A percentile compares a stretch with the other conserved stretches of the same genome.
phyloP scores from a whole-genome alignment of 2,888 invertebrate species.

The Schrankia costaestrigalis region DNA sequence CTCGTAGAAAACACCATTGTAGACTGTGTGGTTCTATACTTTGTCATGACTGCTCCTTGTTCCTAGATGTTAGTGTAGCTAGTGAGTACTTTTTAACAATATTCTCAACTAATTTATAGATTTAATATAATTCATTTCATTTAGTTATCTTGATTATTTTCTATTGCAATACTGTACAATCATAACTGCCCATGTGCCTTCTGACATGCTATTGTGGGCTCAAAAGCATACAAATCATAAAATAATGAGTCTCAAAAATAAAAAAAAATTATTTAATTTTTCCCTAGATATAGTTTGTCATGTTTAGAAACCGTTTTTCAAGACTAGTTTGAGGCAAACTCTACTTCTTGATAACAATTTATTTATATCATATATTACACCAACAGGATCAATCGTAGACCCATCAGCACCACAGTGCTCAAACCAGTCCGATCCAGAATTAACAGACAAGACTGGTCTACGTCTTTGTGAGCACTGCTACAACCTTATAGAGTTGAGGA shows the following conservation, averaged over 20 bases:
- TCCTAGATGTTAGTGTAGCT: slow-evolving; percentile 89
- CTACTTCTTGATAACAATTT: too few species aligned
- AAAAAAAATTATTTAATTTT: too few species aligned
- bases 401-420: slow-evolving; percentile 59
- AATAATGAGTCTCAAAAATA: too few species aligned
- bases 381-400: slow-evolving; percentile 69
- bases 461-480: slow-evolving; percentile 89
- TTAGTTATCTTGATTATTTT: too few species aligned
- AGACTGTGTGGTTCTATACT: slow-evolving; percentile 95
- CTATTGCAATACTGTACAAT: too few species aligned
- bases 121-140: neutral
- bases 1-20: slow-evolving; percentile 97
- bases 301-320: too few species aligned
- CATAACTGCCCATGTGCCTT: too few species aligned
- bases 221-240: too few species aligned
- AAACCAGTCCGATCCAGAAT: slow-evolving; percentile 50
- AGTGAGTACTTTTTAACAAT: slow-evolving; percentile 83
- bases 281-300: too few species aligned
- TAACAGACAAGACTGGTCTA: slow-evolving; percentile 80
- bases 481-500: slow-evolving; percentile 89
- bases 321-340: too few species aligned
- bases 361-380: slow-evolving; percentile 10
- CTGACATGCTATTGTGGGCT: too few species aligned
- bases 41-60: slow-evolving; percentile 95
- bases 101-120: too few species aligned